A percentile compares a stretch with the other conserved stretches of the same genome.
Evolutionary conservation across 2,113 vertebrate species (phyloP).

Genomic region (Lipotes vexillifer): DNA sequence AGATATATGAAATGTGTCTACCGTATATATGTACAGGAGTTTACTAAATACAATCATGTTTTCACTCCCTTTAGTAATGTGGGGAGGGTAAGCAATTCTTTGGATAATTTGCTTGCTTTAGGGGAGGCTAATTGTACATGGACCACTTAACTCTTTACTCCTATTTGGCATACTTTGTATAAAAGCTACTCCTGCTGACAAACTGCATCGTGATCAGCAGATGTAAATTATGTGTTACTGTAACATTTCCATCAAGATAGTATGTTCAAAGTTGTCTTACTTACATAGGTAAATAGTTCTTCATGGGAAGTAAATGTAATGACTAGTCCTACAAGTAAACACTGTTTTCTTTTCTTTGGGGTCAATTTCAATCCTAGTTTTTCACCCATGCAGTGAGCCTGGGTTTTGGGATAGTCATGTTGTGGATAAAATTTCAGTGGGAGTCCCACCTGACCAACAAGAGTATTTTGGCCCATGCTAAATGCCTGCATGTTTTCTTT

Average conservation of each 20-base stretch:
- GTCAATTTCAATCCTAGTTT: neutral
- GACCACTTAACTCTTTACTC: neutral
- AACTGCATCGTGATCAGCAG: neutral
- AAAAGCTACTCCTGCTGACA: neutral
- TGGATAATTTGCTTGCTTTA: neutral
- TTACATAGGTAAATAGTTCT: neutral
- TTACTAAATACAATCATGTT: neutral
- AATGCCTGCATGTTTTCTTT: constrained; percentile 16
- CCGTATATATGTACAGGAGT: neutral
- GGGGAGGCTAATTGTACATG: neutral
- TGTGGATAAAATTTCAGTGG: neutral
- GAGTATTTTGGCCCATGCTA: neutral
- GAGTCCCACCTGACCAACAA: neutral
- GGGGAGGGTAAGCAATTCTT: neutral
- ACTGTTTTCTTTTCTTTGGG: neutral
- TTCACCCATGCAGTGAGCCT: neutral
- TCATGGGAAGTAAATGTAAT: neutral
- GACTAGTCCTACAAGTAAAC: neutral
- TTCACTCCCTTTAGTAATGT: neutral
- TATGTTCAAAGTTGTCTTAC: neutral
- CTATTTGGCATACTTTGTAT: neutral
- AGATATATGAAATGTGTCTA: constrained; percentile 3
- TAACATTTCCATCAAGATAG: neutral
- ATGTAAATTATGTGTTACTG: neutral
- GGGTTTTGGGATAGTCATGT: neutral